These are phyloP conservation scores for Microplitis deprimator DNA, from an alignment of 2,888 invertebrate genomes.

Conservation along the genomic window DNA sequence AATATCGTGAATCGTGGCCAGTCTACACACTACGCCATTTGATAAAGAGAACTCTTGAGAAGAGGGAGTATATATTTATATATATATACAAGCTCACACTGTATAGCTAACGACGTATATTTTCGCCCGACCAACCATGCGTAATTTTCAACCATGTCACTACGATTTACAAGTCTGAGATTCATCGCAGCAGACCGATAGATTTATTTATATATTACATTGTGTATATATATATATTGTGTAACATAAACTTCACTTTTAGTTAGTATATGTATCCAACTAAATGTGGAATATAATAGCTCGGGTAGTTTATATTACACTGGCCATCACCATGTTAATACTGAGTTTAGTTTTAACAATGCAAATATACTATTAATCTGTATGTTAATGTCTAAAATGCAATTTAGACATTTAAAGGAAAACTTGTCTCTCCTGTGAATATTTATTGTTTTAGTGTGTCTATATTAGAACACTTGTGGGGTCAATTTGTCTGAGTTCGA, in stretches of 20 bases:
- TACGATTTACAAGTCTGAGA: slow-evolving; percentile 40
- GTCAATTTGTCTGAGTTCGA: no score
- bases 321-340: not conserved
- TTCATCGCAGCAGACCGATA: slow-evolving; percentile 19
- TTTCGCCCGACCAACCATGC: slow-evolving; percentile 38
- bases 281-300: not conserved
- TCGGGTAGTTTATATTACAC: not conserved
- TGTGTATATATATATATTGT: not conserved
- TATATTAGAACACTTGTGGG: no score
- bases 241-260: not conserved
- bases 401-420: not conserved
- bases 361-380: not conserved
- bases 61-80: no score
- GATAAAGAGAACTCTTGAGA: no score
- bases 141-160: slow-evolving; percentile 44
- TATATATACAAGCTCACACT: not conserved
- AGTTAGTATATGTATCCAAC: not conserved
- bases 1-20: not conserved
- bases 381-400: not conserved
- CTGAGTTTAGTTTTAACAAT: not conserved
- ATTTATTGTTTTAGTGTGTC: not conserved
- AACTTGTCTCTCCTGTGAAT: not conserved
- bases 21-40: not conserved
- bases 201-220: not conserved
- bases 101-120: slow-evolving; percentile 3